Base-by-base conservation (phyloP, 2,113 vertebrate species). In the Thamnophis sirtalis region DNA sequence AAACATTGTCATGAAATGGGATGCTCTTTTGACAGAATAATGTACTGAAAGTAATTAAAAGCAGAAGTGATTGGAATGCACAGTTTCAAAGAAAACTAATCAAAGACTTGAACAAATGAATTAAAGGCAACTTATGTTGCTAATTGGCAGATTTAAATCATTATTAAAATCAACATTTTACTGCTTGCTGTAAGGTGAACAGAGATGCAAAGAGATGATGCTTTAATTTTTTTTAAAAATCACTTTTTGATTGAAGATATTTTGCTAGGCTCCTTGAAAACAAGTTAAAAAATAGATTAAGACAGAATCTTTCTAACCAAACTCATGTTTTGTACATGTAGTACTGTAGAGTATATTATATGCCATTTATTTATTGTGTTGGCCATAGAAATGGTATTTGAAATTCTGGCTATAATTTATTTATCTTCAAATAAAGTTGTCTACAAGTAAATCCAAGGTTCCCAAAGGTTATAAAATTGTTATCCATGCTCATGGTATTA, bases 101-200 rank as follows among this genome's bases (percentile, higher is more conserved):
- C 2, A 87, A 93, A n/a, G n/a, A 43, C 19, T 49, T 87, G 68
- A 85, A 84, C 24, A 21, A 48, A 43, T 1, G 0, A 92, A 90
- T 85, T 95, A 19, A 84, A 53, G 89, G 28, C 60, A 95, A 85
- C 90, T 87, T 89, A 92, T 95, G 24, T 84, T 84, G 11, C 87
- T 93, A 1, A 49, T 95, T 93, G 51, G 73, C 38, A 87, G 54
- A 68, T 92, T 53, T 63, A 5, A 88, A 8, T 28, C 89, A 89
- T 38, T 60, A 28, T 91, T 55, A 60, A 92, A 93, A 87, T 50
- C 38, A 28, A 89, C 90, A 60, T 60, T 92, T 21, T 49, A 55
- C 84, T 68, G 56, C 89, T 92, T 50, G 24, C 10, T 93, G 33
- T 91, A 87, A 33, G 87, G 33, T 86, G 5, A 89, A 68, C 13